Evolutionary conservation across 2,888 invertebrate species (phyloP).

Genomic region (Toxonevra muliebris): DNA sequence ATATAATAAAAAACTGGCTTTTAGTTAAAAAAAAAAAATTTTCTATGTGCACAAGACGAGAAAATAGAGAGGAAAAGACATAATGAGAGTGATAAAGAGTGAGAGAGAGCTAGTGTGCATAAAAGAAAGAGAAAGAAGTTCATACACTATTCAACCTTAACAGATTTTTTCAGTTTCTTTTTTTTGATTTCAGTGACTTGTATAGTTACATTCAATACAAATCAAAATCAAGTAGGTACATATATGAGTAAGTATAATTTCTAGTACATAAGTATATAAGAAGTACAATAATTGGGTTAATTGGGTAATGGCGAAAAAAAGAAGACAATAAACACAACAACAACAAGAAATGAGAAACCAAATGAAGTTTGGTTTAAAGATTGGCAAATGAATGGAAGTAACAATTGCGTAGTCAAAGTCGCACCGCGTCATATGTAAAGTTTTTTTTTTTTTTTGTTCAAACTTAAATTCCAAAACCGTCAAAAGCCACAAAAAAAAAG

Average conservation of each 20-base stretch:
- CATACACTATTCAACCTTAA: not conserved
- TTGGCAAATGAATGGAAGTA: not conserved
- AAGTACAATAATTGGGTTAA: constrained; percentile 20
- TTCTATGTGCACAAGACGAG: not conserved
- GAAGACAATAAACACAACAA: not conserved
- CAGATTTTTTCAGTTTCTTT: not conserved
- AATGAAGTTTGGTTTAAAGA: not conserved
- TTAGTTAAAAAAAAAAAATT: constrained; percentile 10
- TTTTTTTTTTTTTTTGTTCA: too few relatives aligned
- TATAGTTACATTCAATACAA: too few relatives aligned
- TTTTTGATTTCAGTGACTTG: not conserved
- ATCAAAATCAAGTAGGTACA: too few relatives aligned
- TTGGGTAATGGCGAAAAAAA: constrained; percentile 19
- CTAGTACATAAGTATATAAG: too few relatives aligned
- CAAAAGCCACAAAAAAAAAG: too few relatives aligned
- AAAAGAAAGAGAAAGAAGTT: too few relatives aligned
- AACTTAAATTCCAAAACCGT: too few relatives aligned
- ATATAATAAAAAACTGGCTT: constrained; percentile 16
- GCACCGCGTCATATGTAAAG: too few relatives aligned
- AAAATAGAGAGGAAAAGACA: not conserved
- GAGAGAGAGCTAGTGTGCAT: too few relatives aligned
- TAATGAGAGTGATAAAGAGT: not conserved
- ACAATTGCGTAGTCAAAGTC: too few relatives aligned
- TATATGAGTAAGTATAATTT: too few relatives aligned
- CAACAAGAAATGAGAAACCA: not conserved